These are phyloP conservation scores for Porphyrio hochstetteri DNA, from an alignment of 2,113 vertebrate species.

Conservation along the genomic window DNA sequence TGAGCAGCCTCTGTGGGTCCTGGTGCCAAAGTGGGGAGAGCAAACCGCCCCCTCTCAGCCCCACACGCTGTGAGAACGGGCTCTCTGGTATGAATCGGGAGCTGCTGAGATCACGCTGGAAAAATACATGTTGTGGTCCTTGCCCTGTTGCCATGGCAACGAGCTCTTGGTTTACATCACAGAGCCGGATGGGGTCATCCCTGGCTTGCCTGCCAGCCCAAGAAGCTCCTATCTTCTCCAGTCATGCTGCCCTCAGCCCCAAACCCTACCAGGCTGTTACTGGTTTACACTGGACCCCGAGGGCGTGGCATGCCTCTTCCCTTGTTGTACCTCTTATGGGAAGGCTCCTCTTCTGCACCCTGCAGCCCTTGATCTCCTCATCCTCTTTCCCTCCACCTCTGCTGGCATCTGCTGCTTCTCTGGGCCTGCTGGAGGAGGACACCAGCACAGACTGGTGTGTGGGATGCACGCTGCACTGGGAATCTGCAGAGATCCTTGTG, in stretches of 20 bases:
- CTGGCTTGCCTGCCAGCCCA: not conserved
- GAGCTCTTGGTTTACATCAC: not conserved
- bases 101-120: not conserved
- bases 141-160: not conserved
- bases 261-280: accelerated
- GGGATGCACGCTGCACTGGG: not conserved
- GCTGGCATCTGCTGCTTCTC: not conserved
- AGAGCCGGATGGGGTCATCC: not conserved
- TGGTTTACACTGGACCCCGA: not conserved
- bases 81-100: not conserved
- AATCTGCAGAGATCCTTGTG: not conserved
- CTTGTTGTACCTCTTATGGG: not conserved
- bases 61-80: not conserved
- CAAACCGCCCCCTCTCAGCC: not conserved
- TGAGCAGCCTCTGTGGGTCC: not conserved
- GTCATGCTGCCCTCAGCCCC: not conserved
- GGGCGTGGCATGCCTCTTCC: not conserved
- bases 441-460: not conserved
- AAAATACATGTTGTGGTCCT: not conserved
- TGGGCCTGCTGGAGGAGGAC: not conserved
- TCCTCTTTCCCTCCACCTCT: not conserved
- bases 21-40: not conserved
- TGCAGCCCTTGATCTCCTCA: not conserved
- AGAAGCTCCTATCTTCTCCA: not conserved
- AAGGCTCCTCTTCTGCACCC: not conserved